Evolutionary conservation across 64 coral and sea anemone genomes (phyloP), one percentile per base, ranked within the genome.

Genomic region (Trachythela sp.): DNA sequence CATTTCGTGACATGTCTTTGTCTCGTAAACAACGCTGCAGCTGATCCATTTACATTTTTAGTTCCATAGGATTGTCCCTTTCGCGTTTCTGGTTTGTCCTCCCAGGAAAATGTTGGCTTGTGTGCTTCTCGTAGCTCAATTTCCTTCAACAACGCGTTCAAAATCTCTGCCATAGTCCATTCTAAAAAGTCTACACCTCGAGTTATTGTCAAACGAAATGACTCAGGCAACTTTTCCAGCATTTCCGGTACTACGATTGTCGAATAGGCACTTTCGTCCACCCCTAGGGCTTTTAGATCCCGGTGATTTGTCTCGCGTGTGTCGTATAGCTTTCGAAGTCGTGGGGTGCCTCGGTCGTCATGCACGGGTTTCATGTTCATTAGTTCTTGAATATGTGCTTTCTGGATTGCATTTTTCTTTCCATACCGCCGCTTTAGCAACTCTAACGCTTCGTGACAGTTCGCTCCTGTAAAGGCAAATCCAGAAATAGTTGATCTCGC

Each of bases 101-200:
- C 20, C 59, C 30, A 68, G 59, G 5, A 68, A 6, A 6, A 6
- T 31, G 5, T 31, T 31, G 59, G 48, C 36, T 80, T 42, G 86
- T 88, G 85, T 37, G 72, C 77, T 83, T 92, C 91, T n/a, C 85
- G 39, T 51, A 92, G 54, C 34, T 88, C 87, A 9, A 85, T 24
- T 37, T 92, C 86, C 41, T 54, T 24, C 49, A 84, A 52, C n/a
- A 88, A 40, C 20, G 71, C 48, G 18, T 54, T 58, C 11, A 92
- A 54, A 32, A 92, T 24, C 15, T 92, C 85, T 48, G 60, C 40
- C 45, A 92, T 58, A 32, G 32, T 80, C 85, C 85, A 92, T 26
- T 92, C 85, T 11, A 36, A 29, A 54, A 86, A 77, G 37, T 91
- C 68, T 13, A 68, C 39, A 20, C 90, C 84, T 77, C 85, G 50